Base-by-base conservation (phyloP, 2,888 invertebrate species). In the Parnassius orleans region DNA sequence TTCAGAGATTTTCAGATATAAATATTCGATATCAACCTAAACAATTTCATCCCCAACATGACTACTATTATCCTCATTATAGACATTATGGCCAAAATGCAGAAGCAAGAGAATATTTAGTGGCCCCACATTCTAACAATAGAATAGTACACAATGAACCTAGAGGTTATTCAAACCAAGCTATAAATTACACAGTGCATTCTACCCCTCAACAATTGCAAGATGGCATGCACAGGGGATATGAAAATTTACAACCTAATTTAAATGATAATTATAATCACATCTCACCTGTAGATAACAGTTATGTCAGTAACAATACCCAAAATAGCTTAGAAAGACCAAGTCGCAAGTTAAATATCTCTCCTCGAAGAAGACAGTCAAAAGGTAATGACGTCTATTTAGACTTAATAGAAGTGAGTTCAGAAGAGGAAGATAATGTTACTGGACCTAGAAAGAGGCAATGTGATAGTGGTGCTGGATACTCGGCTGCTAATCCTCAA, bases 21-120 rank as follows among this genome's bases (percentile, higher is more conserved):
- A 87, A 87, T 67, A 86, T 90, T 14, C 76, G 89, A 19, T 92
- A 91, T 67, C 88, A 87, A 72, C 91, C 92, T 15, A 91, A 90
- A 77, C 81, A 81, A 44, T 70, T 72, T 46, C 68, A 74, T 7
- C 75, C 71, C 9, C 66, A 65, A 59, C 73, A 77, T 65, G 76
- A 80, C 19, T 87, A 79, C 67, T 88, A 79, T 67, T 89, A 81
- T 69, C 84, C 85, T 33, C 79, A 79, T 63, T 86, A 81, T 69
- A 65, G 73, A 15, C 79, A 79, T 51, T 63, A 63, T 10, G 54
- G 50, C n/a, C 80, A 80, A 64, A 69, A 73, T 43, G 60, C 75
- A 48, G 75, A 75, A 47, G 68, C 74, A 24, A 72, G 73, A 57
- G 83, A 86, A 33, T 84, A 81, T 72, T 65, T 80, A 57, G 75